A percentile compares a stretch with the other conserved stretches of the same genome.
phyloP scores from a whole-genome alignment of 2,113 vertebrate genomes.

The Bufo bufo region DNA sequence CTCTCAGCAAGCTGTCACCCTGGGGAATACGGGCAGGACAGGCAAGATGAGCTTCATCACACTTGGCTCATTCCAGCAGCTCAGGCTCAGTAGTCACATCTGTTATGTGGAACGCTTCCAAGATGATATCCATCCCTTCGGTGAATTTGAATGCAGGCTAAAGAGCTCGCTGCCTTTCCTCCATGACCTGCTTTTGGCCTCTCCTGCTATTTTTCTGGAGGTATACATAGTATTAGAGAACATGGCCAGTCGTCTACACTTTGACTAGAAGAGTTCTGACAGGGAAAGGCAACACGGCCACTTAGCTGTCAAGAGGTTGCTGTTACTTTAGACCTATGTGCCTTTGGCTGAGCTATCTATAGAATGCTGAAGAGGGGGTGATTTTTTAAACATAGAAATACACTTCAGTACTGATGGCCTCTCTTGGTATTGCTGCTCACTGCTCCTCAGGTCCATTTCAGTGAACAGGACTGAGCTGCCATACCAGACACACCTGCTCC shows the following conservation, averaged over 20 bases:
- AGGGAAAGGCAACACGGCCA: slow-evolving; percentile 3
- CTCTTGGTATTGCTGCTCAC: no score
- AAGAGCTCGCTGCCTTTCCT: not conserved
- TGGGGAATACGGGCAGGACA: slow-evolving; percentile 27
- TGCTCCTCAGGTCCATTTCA: no score
- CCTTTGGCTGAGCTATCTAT: slow-evolving; percentile 26
- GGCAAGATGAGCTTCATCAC: slow-evolving; percentile 52
- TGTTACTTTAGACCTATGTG: not conserved
- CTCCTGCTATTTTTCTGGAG: slow-evolving; percentile 1
- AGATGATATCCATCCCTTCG: not conserved
- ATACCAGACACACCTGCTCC: no score
- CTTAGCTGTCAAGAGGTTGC: slow-evolving; percentile 31
- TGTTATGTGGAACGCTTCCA: slow-evolving; percentile 25
- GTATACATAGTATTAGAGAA: not conserved
- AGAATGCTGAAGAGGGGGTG: not conserved
- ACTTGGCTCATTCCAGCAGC: slow-evolving; percentile 48
- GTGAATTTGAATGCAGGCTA: slow-evolving; percentile 33
- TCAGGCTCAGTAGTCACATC: not conserved
- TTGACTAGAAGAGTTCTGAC: slow-evolving; percentile 28
- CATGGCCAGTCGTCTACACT: not conserved
- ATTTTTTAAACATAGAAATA: not conserved
- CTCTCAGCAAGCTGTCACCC: slow-evolving; percentile 31
- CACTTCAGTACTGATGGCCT: not conserved
- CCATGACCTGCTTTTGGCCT: not conserved
- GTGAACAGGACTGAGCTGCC: no score